Conservation (phyloP, 2,113 vertebrate species). For the Gavialis gangeticus region DNA sequence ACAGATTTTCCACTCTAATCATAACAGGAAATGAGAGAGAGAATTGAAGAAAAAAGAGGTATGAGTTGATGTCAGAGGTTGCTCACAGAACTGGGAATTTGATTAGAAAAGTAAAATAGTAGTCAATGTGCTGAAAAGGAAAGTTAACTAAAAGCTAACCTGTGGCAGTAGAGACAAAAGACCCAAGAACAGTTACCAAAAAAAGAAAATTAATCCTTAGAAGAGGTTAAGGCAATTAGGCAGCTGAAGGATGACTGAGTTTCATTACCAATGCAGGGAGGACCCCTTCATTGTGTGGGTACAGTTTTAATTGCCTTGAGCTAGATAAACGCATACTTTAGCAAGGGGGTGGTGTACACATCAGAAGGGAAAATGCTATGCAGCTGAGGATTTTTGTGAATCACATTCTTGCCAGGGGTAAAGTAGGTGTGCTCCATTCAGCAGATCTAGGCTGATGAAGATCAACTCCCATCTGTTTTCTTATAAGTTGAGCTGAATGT, state of each 20-base stretch:
- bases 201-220: slow-evolving; percentile 31
- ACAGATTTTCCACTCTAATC: background rate
- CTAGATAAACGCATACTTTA: background rate
- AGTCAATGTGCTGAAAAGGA: slow-evolving; percentile 13
- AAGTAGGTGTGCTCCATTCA: background rate
- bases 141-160: slow-evolving; percentile 15
- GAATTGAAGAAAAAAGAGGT: background rate
- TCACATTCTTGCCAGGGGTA: background rate
- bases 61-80: background rate
- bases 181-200: background rate
- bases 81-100: background rate
- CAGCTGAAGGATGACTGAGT: background rate
- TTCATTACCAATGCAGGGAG: background rate
- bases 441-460: background rate
- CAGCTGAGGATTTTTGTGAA: background rate
- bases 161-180: background rate
- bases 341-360: fast-evolving
- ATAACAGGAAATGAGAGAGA: background rate
- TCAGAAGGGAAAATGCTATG: background rate
- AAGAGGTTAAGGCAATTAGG: background rate
- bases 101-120: background rate
- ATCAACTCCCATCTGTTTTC: background rate
- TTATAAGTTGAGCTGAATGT: background rate
- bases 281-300: background rate
- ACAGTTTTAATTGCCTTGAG: background rate